Conservation (phyloP, 2,888 invertebrate genomes). For the Abscondita cerata region DNA sequence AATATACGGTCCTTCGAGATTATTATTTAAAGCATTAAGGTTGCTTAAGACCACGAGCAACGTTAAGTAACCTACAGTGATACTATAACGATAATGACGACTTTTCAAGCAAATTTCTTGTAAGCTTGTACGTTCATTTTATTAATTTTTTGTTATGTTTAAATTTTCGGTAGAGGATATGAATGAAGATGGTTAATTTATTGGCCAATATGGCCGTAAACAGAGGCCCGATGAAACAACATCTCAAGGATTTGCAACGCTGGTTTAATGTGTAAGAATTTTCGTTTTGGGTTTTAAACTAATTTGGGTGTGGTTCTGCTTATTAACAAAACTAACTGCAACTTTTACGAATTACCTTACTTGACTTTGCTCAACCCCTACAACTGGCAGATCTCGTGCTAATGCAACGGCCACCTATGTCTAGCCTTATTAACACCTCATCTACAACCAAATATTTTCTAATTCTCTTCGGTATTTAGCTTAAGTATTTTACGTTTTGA, state of each 20-base stretch:
- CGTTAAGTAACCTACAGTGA: no score
- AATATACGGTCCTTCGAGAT: no score
- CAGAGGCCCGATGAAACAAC: conserved; percentile 77
- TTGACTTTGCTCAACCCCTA: conserved; percentile 61
- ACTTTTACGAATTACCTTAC: no score
- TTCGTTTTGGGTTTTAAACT: conserved; percentile 44
- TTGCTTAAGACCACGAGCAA: no score
- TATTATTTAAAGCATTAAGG: no score
- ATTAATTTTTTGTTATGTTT: conserved; percentile 40
- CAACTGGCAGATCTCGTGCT: conserved; percentile 57
- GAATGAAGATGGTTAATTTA: conserved; percentile 99
- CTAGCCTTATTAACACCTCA: conserved; percentile 54
- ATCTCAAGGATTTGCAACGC: conserved; percentile 85
- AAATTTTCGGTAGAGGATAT: conserved; percentile 76
- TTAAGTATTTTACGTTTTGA: conserved; percentile 17
- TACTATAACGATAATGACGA: no score
- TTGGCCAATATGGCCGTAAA: conserved; percentile 93
- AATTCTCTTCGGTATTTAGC: conserved; percentile 27
- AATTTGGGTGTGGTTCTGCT: no score
- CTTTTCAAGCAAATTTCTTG: no score
- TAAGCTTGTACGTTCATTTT: conserved; percentile 44
- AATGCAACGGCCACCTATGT: conserved; percentile 72
- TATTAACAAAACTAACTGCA: no score
- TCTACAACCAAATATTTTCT: conserved; percentile 32
- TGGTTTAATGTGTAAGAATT: conserved; percentile 67